A percentile compares a stretch with the other conserved stretches of the same genome.
Evolutionary conservation across 2,888 invertebrate genomes (phyloP).

Genomic region (Spicauda simplicius): DNA sequence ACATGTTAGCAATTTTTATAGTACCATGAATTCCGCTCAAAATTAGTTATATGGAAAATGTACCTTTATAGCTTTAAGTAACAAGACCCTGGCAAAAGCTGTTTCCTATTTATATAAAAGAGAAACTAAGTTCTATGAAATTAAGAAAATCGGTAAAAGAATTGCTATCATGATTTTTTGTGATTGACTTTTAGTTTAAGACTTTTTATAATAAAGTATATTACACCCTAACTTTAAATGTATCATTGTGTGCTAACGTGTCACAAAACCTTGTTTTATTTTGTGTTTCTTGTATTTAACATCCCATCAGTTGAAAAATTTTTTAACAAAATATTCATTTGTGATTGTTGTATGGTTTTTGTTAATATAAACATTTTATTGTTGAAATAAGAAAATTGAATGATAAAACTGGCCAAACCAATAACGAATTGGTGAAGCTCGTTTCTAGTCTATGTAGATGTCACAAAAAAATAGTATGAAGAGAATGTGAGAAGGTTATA

Average conservation of each 20-base stretch:
- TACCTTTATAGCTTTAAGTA: neutral
- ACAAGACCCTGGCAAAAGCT: neutral
- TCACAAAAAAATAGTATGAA: too few relatives aligned
- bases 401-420: too few relatives aligned
- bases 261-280: neutral
- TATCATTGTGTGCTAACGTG: neutral
- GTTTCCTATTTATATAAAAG: neutral
- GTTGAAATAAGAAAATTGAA: too few relatives aligned
- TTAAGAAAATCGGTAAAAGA: neutral
- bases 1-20: neutral
- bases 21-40: neutral
- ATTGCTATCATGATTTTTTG: neutral
- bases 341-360: too few relatives aligned
- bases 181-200: neutral
- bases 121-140: too few relatives aligned
- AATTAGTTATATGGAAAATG: too few relatives aligned
- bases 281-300: neutral
- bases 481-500: too few relatives aligned
- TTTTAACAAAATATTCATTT: too few relatives aligned
- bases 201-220: neutral
- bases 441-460: too few relatives aligned
- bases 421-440: too few relatives aligned
- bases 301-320: too few relatives aligned
- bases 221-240: neutral
- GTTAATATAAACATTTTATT: too few relatives aligned